Base-by-base conservation (phyloP, 2,888 invertebrate species). In the Cephus runcator region DNA sequence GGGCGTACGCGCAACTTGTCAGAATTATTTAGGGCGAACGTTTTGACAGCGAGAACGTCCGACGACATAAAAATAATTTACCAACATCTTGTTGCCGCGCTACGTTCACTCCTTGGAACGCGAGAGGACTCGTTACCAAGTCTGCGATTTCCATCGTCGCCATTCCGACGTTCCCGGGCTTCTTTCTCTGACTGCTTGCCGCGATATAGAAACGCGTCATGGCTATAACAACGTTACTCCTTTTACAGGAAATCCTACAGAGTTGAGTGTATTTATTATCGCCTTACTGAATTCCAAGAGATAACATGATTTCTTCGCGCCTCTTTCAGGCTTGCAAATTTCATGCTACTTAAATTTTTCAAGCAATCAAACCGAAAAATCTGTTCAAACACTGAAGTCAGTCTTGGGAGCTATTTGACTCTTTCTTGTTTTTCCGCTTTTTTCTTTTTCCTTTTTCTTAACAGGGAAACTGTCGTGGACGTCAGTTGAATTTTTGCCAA, bases 41-140 rank as follows among this genome's bases (percentile, higher is more conserved):
- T 71, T 34, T 33, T 34, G 30, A 34, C 23, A 34, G 71, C 71
- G 30, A 30, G 3, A 30, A 23, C 23, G 71, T 30, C 23, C 15
- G 73, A 12, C 35, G 75, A 77, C 35, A 68, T 79, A 81, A 81
- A 78, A 79, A 81, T 77, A 81, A 79, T 81, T 76, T 75, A 74
- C 75, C 75, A 68, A 69, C 35, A 15, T 69, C 34, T 15, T 15
- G 34, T 36, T 34, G 9, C 23, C 56, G 15, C 56, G 56, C 23
- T 23, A 1, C 56, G 56, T 23, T 15, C 23, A 23, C 23, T 56
- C 56, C 56, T 56, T 56, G 56, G 56, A 23, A 23, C 56, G 56
- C 56, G 56, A 23, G 23, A 23, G 1, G 9, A 56, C 23, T 56
- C 56, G 23, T 23, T 56, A 56, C 56, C 9, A 23, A 56, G 23